Base-by-base conservation (phyloP, 2,797 vertebrate genomes). In the Threskiornis aethiopicus region DNA sequence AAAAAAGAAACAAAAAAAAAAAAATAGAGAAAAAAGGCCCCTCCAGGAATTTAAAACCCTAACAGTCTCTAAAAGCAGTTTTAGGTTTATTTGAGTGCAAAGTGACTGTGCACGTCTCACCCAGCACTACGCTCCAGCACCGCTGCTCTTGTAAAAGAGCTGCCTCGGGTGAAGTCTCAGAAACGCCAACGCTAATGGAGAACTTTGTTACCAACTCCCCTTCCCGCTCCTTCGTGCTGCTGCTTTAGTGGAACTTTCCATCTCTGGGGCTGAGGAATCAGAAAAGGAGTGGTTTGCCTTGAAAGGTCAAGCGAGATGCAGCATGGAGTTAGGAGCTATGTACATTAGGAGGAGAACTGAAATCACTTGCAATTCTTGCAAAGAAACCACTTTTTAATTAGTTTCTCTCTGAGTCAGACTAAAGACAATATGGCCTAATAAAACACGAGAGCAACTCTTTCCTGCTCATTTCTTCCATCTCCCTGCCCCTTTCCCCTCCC, bases 351-450 rank as follows among this genome's bases (percentile, higher is more conserved):
- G 57, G 21, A 64, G 54, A 75, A 87, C 33, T 37, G 39, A 76
- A 90, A 47, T 76, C 42, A 22, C 73, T 66, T 10, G 37, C n/a
- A 37, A 16, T 64, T 64, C 69, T 75, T 76, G 59, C 55, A 72
- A 37, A 73, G 78, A 93, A 94, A 94, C 58, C 81, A 35, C 72
- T 72, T 89, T 41, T 69, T 79, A 71, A 90, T 89, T n/a, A 78
- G 62, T 81, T 95, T 84, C 79, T 89, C 46, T 87, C 83, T 46
- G 39, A 93, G 87, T 92, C 90, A 91, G 64, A 54, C 51, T 66
- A 62, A 72, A 70, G 72, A 81, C 76, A 92, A 61, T 13, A 52
- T 9, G 22, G 75, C 39, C 61, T 71, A 88, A 71, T 31, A 67
- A 88, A 93, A 92, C 25, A 51, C 0, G 2, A 76, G 15, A 26